A percentile compares a stretch with the other conserved stretches of the same genome.
These are phyloP conservation scores for Diorhabda carinulata DNA, from an alignment of 1,140 invertebrate species.

Conservation along the genomic window DNA sequence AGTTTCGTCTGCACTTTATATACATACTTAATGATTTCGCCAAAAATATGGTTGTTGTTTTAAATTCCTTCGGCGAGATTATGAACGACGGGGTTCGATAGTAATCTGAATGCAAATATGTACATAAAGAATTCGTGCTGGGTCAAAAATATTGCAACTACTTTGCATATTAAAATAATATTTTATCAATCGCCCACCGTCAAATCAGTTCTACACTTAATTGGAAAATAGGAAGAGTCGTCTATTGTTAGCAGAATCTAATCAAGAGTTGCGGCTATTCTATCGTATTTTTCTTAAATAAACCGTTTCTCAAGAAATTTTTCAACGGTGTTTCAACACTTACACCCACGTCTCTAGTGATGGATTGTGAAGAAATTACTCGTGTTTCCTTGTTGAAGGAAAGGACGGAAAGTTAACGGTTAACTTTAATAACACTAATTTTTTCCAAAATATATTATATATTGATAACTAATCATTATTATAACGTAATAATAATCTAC, in stretches of 20 bases:
- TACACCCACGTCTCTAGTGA: no score
- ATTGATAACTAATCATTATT: no score
- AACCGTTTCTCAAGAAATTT: not conserved
- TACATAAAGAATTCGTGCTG: conserved; percentile 10
- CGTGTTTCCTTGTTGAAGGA: no score
- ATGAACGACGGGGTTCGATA: not conserved
- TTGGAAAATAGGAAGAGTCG: conserved; percentile 8
- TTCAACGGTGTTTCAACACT: not conserved
- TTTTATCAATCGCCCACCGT: conserved; percentile 9
- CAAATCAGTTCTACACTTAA: conserved; percentile 12
- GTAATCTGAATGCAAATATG: conserved; percentile 18
- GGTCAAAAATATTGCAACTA: conserved; percentile 11
- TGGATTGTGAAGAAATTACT: no score
- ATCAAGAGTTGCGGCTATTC: conserved; percentile 9
- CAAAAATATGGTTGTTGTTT: conserved; percentile 5
- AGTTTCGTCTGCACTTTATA: not conserved
- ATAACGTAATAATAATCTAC: no score
- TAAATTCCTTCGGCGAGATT: not conserved
- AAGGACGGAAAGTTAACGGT: no score
- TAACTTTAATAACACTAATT: no score
- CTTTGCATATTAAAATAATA: conserved; percentile 13
- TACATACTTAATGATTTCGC: conserved; percentile 1
- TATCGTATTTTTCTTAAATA: not conserved
- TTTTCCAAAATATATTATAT: no score
- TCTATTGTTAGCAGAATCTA: conserved; percentile 9